Conservation (phyloP, 2,113 vertebrate species). For the Boulengeromyrus knoepffleri region DNA sequence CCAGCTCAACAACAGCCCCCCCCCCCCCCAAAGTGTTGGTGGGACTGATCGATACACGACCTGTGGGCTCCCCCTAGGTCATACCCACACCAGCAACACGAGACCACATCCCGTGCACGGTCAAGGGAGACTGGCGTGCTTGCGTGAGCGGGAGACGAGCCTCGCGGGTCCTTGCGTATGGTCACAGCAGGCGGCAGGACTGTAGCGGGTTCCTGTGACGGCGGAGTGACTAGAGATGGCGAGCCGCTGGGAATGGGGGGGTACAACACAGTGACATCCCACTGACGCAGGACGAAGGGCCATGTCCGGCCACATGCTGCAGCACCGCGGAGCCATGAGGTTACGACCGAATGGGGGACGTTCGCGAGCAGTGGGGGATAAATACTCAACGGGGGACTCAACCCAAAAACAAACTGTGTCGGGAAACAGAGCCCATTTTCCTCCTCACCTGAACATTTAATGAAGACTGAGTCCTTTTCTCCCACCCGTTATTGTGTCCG, state of each 20-base stretch:
- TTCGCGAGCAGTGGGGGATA: not conserved
- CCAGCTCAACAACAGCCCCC: not conserved
- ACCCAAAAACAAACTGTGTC: not conserved
- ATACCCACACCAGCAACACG: not conserved
- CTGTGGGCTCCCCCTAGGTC: not conserved
- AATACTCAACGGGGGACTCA: not conserved
- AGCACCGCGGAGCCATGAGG: not conserved
- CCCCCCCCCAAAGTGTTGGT: not conserved
- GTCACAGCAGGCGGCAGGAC: no score
- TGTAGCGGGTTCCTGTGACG: not conserved
- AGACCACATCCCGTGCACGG: not conserved
- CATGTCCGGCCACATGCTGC: no score
- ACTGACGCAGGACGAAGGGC: not conserved
- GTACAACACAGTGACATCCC: not conserved
- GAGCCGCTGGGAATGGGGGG: no score
- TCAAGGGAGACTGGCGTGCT: not conserved
- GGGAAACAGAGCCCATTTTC: constrained; percentile 12
- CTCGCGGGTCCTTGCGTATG: not conserved
- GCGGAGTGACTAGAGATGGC: not conserved
- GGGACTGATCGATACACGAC: not conserved
- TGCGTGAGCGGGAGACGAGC: not conserved
- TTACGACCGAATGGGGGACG: not conserved
- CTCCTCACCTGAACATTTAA: constrained; percentile 46
- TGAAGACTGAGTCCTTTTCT: constrained; percentile 63
- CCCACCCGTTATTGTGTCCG: constrained; percentile 60